A percentile compares a stretch with the other conserved stretches of the same genome.
Conservation (phyloP, 2,888 invertebrate species). For the Xylophagus ater region DNA sequence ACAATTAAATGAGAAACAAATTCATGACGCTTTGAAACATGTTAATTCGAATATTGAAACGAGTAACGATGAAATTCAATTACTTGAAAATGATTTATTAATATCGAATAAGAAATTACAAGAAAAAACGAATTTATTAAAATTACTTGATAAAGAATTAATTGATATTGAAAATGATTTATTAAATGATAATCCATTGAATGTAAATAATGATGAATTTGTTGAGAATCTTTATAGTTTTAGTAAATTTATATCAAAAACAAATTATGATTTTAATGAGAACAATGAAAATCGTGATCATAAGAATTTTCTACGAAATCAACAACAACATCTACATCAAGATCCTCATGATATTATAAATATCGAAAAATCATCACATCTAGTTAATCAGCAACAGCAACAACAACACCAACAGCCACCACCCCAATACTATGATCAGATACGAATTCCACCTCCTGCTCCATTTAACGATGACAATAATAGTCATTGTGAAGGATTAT, state of each 20-base stretch:
- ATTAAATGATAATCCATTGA: background rate
- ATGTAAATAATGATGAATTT: slow-evolving; percentile 10
- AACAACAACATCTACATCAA: background rate
- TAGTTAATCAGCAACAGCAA: background rate
- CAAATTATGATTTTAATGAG: slow-evolving; percentile 17
- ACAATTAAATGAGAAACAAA: slow-evolving; percentile 36
- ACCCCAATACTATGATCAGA: background rate
- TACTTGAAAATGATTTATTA: slow-evolving; percentile 42
- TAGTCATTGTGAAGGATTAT: no score
- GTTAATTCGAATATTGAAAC: slow-evolving; percentile 44
- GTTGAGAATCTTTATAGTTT: slow-evolving; percentile 16
- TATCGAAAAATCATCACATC: slow-evolving; percentile 6
- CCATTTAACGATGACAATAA: no score
- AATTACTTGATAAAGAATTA: slow-evolving; percentile 44
- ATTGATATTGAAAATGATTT: slow-evolving; percentile 2
- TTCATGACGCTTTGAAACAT: slow-evolving; percentile 41
- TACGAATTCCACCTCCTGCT: no score
- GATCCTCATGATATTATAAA: background rate
- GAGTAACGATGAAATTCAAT: slow-evolving; percentile 45
- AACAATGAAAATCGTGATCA: slow-evolving; percentile 16
- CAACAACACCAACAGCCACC: background rate
- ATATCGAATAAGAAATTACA: slow-evolving; percentile 45
- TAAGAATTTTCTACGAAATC: slow-evolving; percentile 4
- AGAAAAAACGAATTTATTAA: slow-evolving; percentile 43
- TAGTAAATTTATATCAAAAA: slow-evolving; percentile 17